Evolutionary conservation across 2,113 vertebrate species (phyloP), one percentile per base, ranked within the genome.

Genomic region (Macquaria ambigua): DNA sequence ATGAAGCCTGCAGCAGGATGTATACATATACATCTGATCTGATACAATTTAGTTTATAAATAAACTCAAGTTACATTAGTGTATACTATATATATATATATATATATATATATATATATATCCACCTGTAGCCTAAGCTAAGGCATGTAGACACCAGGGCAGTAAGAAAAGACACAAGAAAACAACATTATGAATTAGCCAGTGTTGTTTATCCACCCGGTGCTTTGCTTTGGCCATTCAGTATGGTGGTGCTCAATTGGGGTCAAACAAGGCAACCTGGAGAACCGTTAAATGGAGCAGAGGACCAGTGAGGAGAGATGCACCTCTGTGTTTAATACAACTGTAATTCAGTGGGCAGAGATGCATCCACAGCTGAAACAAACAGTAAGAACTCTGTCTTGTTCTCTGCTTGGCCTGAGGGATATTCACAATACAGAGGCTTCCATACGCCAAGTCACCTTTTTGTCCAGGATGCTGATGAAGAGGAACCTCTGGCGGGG

Each of bases 401-500:
- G 58, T 56, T 58, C 31, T 37, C 46, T 16, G 61, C 6, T 39
- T 10, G 23, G 28, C 52, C 74, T 62, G 16, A 74, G 56, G 67
- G 34, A 68, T 52, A 1, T 21, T 75, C 6, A 74, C 55, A 59
- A 61, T 4, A 34, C 56, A 61, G 37, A 28, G n/a, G 25, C 66
- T 31, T 23, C 28, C 34, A 37, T 28, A 18, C 41, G 43, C 52
- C 41, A 74, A 62, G 63, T 80, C 95, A 99, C 98, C 97, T 98
- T 98, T 92, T 98, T 99, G 89, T 98, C 96, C 14, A 95, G 66
- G 56, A 98, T 95, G 86, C 95, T 95, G 81, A 99, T 90, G 52
- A 97, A 93, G 58, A 99, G 92, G 69, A 99, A 97, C 87, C 97
- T 96, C 93, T 99, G 98, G 50, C 98, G 96, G 6, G 98, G 97